These are phyloP conservation scores for Drosophila aff. DNA, from an alignment of 1,140 invertebrate species.

Conservation along the genomic window DNA sequence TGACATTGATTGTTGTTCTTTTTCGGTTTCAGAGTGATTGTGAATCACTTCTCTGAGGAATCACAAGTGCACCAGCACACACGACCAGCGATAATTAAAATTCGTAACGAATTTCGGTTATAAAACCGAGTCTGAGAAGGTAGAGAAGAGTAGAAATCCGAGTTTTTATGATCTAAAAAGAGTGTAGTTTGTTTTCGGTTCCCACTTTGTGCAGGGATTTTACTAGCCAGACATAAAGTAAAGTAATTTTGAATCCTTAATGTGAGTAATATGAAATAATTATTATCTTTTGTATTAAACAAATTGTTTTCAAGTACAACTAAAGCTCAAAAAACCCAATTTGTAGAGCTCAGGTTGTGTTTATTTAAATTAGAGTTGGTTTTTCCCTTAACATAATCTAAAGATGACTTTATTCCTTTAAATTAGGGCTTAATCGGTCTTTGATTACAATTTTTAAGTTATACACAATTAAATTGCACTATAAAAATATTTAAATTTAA, in stretches of 20 bases:
- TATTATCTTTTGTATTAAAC: background rate
- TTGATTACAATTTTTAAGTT: background rate
- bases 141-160: background rate
- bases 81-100: slow-evolving; percentile 29
- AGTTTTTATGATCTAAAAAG: background rate
- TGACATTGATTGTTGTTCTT: slow-evolving; percentile 17
- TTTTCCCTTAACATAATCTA: background rate
- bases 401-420: background rate
- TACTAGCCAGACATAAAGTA: background rate
- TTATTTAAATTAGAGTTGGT: background rate
- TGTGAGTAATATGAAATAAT: background rate
- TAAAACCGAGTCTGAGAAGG: slow-evolving; percentile 4
- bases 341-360: no score
- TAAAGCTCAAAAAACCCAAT: background rate
- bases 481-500: background rate
- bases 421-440: background rate
- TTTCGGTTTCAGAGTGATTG: slow-evolving; percentile 9
- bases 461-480: background rate
- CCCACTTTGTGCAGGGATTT: background rate
- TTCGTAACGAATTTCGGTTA: slow-evolving; percentile 40
- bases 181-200: background rate
- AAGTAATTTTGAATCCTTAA: background rate
- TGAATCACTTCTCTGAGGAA: slow-evolving; percentile 35
- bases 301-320: background rate
- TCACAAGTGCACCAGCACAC: slow-evolving; percentile 37